A percentile compares a stretch with the other conserved stretches of the same genome.
phyloP scores from a whole-genome alignment of 1,140 invertebrate genomes.

The Oedothorax gibbosus region DNA sequence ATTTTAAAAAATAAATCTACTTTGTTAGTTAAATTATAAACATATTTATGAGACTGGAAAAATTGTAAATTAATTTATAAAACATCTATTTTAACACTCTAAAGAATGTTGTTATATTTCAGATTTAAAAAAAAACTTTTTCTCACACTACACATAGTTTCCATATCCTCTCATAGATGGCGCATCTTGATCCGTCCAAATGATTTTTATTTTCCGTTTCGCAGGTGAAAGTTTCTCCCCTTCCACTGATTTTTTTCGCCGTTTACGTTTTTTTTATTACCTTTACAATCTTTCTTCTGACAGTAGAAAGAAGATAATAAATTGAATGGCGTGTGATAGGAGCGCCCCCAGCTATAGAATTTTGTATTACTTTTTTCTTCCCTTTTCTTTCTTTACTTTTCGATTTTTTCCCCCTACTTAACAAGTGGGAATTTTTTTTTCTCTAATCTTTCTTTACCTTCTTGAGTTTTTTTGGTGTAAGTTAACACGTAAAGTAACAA shows the following conservation, averaged over 20 bases:
- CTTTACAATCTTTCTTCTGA: background rate
- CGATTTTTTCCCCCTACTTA: background rate
- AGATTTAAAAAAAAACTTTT: too few species aligned
- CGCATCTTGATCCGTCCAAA: slow-evolving; percentile 30
- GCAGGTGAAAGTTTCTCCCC: slow-evolving; percentile 1
- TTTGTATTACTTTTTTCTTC: background rate
- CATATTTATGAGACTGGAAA: too few species aligned
- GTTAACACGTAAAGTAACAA: too few species aligned
- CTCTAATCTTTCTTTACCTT: too few species aligned
- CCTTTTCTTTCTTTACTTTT: slow-evolving; percentile 6
- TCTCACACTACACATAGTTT: background rate
- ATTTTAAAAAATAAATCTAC: too few species aligned
- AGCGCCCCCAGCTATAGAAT: slow-evolving; percentile 4
- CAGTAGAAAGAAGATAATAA: background rate
- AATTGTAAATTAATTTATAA: too few species aligned
- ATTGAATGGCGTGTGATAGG: slow-evolving; percentile 20
- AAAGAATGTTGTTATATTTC: too few species aligned
- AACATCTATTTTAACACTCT: too few species aligned
- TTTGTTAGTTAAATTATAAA: too few species aligned
- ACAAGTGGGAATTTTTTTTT: background rate
- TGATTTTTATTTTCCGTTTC: background rate
- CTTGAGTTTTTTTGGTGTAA: too few species aligned
- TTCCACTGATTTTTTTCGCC: background rate
- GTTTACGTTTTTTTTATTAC: background rate
- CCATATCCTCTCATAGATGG: slow-evolving; percentile 26